Conservation (phyloP, 2,797 vertebrate genomes). For the Lithobates sylvaticus region DNA sequence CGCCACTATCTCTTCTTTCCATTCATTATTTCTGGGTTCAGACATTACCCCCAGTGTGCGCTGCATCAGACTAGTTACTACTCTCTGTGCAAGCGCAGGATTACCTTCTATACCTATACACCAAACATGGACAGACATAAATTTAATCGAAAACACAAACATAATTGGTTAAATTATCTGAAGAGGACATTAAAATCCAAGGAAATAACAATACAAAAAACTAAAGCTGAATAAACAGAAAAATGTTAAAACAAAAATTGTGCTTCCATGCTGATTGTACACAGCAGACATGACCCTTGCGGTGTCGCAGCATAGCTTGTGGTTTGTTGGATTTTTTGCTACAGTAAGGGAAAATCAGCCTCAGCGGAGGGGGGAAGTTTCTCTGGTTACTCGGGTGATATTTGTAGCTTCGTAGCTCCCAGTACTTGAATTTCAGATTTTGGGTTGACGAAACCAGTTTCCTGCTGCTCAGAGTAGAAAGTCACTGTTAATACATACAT, state of each 20-base stretch:
- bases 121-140: too few relatives aligned
- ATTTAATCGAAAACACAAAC: too few relatives aligned
- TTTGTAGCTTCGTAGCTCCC: slow-evolving; percentile 1
- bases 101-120: too few relatives aligned
- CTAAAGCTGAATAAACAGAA: too few relatives aligned
- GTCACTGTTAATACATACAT: slow-evolving; percentile 34
- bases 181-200: too few relatives aligned
- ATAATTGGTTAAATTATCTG: too few relatives aligned
- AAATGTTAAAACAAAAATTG: background rate
- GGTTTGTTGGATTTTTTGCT: background rate
- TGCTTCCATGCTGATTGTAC: background rate
- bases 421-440: background rate
- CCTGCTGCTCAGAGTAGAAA: slow-evolving; percentile 27
- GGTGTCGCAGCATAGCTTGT: background rate
- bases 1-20: too few relatives aligned
- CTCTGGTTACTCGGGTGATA: background rate
- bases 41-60: too few relatives aligned
- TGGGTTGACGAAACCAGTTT: slow-evolving; percentile 18
- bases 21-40: too few relatives aligned
- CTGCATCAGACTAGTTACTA: too few relatives aligned
- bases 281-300: background rate
- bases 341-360: background rate
- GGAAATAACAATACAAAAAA: too few relatives aligned
- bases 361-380: background rate
- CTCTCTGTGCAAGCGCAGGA: too few relatives aligned